Evolutionary conservation across 37 sponge, comb jelly and placozoan genomes (phyloP).

Genomic region (Mnemiopsis leidyi): DNA sequence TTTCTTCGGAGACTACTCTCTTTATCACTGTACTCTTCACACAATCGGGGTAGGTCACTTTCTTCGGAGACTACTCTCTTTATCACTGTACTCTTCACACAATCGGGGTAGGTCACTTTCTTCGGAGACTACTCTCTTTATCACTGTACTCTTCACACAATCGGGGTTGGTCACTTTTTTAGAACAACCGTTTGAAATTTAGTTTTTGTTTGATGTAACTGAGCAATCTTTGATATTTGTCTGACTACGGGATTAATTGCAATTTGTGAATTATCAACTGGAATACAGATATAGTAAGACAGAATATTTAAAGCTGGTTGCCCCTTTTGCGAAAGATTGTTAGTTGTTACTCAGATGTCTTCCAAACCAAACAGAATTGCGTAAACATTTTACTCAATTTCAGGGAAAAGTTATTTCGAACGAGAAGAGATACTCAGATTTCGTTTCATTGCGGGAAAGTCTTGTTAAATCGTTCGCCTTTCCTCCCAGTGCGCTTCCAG

Average conservation of each 20-base stretch:
- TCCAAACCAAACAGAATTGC: no score
- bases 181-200: no score
- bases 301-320: no score
- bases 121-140: constrained; percentile 9
- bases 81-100: constrained; percentile 23
- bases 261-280: no score
- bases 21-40: constrained; percentile 12
- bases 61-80: constrained; percentile 9
- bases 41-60: not conserved
- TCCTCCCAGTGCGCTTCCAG: not conserved
- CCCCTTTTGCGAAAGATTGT: no score
- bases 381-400: not conserved
- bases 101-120: not conserved
- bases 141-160: constrained; percentile 4
- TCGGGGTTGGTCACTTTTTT: not conserved
- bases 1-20: constrained; percentile 8
- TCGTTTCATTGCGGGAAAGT: not conserved
- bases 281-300: no score
- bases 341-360: no score
- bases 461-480: not conserved
- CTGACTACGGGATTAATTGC: no score
- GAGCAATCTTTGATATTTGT: no score
- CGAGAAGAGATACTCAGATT: constrained; percentile 17
- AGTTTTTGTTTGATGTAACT: no score
- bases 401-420: constrained; percentile 9